These are phyloP conservation scores for Cynopterus sphinx DNA, from an alignment of 2,797 vertebrate species.

Conservation along the genomic window DNA sequence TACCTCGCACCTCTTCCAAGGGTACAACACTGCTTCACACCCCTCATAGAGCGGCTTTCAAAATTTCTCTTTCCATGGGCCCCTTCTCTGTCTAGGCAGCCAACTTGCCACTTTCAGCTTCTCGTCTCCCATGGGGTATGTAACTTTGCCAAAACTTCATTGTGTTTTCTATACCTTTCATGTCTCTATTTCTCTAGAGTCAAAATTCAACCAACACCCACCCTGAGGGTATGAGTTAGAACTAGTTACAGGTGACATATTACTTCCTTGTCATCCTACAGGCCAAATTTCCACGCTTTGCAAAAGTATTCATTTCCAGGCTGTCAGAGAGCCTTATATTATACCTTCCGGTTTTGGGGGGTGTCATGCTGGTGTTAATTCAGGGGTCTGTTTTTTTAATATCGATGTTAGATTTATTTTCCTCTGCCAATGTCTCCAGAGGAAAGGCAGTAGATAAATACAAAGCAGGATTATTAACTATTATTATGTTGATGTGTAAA, in stretches of 20 bases:
- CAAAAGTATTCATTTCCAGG: conserved; percentile 45
- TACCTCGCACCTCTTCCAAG: not conserved
- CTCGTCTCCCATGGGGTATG: not conserved
- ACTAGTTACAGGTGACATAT: not conserved
- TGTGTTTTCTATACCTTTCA: not conserved
- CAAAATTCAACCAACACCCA: conserved; percentile 7
- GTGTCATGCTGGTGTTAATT: conserved; percentile 63
- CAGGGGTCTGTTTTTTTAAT: conserved; percentile 59
- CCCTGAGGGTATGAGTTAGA: not conserved
- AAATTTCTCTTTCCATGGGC: not conserved
- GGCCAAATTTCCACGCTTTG: conserved; percentile 40
- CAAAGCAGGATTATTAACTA: conserved; percentile 60
- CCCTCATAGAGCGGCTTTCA: not conserved
- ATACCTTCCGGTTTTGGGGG: not conserved
- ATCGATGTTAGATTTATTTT: conserved; percentile 51
- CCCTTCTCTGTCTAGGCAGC: not conserved
- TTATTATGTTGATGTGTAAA: conserved; percentile 68
- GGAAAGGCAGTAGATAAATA: conserved; percentile 48
- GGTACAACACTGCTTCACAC: not conserved
- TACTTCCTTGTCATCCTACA: conserved; percentile 45
- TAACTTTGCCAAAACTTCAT: not conserved
- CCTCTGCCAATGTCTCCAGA: conserved; percentile 22
- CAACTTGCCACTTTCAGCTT: not conserved
- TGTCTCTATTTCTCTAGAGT: not conserved
- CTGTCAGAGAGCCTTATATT: conserved; percentile 20